Evolutionary conservation across 2,797 vertebrate species (phyloP).

Genomic region (Paedocypris micromegethes): DNA sequence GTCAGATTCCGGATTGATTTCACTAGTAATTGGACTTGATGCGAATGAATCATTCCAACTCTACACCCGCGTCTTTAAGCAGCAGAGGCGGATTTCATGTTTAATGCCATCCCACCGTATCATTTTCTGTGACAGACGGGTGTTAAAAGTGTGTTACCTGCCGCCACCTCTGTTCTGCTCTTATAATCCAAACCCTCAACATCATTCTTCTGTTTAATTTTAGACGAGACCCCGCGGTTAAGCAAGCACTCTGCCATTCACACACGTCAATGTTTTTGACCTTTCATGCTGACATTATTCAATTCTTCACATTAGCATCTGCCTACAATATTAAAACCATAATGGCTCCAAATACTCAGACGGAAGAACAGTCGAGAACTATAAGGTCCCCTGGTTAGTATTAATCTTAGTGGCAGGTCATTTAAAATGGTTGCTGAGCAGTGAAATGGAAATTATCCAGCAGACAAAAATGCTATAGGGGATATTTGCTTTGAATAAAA

Average conservation of each 20-base stretch:
- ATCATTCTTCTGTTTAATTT: constrained; percentile 57
- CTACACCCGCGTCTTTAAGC: neutral
- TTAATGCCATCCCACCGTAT: constrained; percentile 36
- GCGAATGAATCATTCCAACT: neutral
- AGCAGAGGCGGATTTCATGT: constrained; percentile 25
- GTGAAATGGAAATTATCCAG: constrained; percentile 47
- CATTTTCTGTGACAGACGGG: constrained; percentile 37
- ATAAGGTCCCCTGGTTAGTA: constrained; percentile 46
- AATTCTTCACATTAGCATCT: constrained; percentile 55
- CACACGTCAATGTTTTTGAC: constrained; percentile 59
- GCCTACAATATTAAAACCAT: constrained; percentile 55
- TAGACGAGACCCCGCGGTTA: constrained; percentile 55
- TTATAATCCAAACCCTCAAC: constrained; percentile 50
- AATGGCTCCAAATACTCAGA: constrained; percentile 57
- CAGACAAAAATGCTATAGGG: constrained; percentile 43
- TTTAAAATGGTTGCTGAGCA: constrained; percentile 51
- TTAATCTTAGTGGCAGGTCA: constrained; percentile 51
- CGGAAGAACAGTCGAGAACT: constrained; percentile 47
- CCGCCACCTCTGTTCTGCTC: constrained; percentile 48
- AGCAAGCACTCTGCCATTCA: constrained; percentile 54
- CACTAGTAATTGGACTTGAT: neutral
- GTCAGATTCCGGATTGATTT: neutral
- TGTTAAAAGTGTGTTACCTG: constrained; percentile 56
- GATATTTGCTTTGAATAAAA: constrained; percentile 50
- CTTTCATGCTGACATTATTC: constrained; percentile 62